phyloP scores from a whole-genome alignment of 2,113 vertebrate species.

The Symphodus melops region DNA sequence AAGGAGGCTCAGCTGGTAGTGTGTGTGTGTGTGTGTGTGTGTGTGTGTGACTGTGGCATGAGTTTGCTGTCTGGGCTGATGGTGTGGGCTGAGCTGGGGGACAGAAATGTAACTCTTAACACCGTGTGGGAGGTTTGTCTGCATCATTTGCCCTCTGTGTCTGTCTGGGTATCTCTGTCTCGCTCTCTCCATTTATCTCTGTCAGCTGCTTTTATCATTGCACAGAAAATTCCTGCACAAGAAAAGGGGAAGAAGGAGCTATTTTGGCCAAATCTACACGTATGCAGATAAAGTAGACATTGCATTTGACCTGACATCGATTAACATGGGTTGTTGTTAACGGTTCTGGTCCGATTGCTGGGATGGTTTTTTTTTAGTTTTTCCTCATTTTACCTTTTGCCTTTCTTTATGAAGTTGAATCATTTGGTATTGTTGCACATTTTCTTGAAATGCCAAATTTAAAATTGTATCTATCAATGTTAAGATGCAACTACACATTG shows the following conservation, averaged over 20 bases:
- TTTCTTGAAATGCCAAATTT: background rate
- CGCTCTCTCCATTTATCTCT: conserved; percentile 46
- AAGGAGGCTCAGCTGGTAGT: conserved; percentile 55
- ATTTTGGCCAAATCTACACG: background rate
- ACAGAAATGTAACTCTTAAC: conserved; percentile 36
- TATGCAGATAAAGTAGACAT: background rate
- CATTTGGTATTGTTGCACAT: too few relatives aligned
- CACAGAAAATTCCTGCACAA: background rate
- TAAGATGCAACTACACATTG: too few relatives aligned
- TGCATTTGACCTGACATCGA: background rate
- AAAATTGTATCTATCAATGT: too few relatives aligned
- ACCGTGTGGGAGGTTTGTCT: conserved; percentile 63
- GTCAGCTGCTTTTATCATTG: background rate
- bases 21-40: conserved; percentile 59
- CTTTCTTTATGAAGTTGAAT: too few relatives aligned
- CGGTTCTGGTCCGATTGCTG: too few relatives aligned
- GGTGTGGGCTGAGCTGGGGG: conserved; percentile 60
- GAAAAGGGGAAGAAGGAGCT: background rate
- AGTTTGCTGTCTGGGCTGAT: conserved; percentile 39
- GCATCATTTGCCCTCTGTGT: conserved; percentile 48
- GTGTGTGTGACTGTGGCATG: conserved; percentile 55
- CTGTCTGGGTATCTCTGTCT: conserved; percentile 49
- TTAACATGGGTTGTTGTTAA: background rate
- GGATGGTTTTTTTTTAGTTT: background rate
- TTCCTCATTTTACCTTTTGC: background rate